Base-by-base conservation (phyloP, 2,113 vertebrate species). In the Dascyllus trimaculatus region DNA sequence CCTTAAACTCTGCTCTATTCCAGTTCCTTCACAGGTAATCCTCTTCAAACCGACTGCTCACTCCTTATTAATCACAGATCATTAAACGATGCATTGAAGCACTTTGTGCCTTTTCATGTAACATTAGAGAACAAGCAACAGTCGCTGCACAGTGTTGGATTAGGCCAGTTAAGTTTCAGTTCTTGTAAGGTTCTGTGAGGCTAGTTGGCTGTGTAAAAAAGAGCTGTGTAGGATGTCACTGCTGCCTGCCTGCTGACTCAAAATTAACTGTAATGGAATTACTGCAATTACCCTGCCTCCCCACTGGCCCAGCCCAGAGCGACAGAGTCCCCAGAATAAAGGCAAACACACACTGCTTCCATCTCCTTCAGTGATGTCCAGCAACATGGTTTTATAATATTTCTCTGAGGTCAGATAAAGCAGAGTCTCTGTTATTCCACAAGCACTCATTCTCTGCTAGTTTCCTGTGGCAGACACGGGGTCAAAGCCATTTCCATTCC, bases 181-280 rank as follows among this genome's bases (percentile, higher is more conserved):
- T 5, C 54, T 11, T 10, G 43, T 26, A 38, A 18, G 1, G 2
- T 61, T 68, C 60, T 64, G 46, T 48, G 64, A 75, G 64, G 15
- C 18, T 22, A 15, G 43, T 25, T 74, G 57, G 54, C 64, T 71
- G 49, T 66, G 64, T 40, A 35, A 61, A 48, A 64, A 66, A 70
- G 29, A 15, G 11, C n/a, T 2, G 11, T 18, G 82, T 38, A 51
- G 79, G 73, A 70, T 66, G 78, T 61, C 61, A 70, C 35, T 78
- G 65, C 70, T 78, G 80, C 49, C 75, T 83, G 80, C 64, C 85
- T 88, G 84, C 71, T 82, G 80, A 89, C 82, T 90, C 83, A 78
- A 76, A 91, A 88, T 85, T 85, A 80, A 84, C 83, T 85, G 75
- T 84, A 90, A 90, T 91, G 67, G 81, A 91, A 92, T 91, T 89